These are phyloP conservation scores for Hirtodrosophila trivittata DNA, from an alignment of 2,888 invertebrate genomes.

Conservation along the genomic window DNA sequence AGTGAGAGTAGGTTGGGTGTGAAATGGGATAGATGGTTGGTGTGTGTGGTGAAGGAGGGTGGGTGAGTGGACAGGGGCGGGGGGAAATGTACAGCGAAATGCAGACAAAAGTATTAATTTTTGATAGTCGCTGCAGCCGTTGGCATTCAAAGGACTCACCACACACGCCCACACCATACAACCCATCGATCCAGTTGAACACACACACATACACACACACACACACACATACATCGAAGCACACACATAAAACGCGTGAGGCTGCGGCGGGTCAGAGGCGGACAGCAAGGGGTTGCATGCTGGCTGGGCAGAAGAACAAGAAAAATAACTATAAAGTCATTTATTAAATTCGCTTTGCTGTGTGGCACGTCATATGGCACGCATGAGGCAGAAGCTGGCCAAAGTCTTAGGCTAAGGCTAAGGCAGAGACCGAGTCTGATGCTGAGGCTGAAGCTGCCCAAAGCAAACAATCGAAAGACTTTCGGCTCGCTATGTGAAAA, in stretches of 20 bases:
- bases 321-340: slow-evolving; percentile 77
- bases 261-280: slow-evolving; percentile 22
- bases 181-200: slow-evolving; percentile 27
- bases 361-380: slow-evolving; percentile 50
- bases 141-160: slow-evolving; percentile 35
- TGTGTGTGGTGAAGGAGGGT: too few relatives aligned
- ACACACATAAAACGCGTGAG: slow-evolving; percentile 53
- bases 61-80: neutral
- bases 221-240: slow-evolving; percentile 11
- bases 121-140: slow-evolving; percentile 75
- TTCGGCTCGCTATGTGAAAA: slow-evolving; percentile 59
- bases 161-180: slow-evolving; percentile 6
- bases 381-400: too few relatives aligned
- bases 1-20: slow-evolving; percentile 5
- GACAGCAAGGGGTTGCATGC: slow-evolving; percentile 57
- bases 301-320: slow-evolving; percentile 27
- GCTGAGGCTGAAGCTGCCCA: slow-evolving; percentile 35
- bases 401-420: slow-evolving; percentile 19
- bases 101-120: slow-evolving; percentile 79
- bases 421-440: slow-evolving; percentile 1
- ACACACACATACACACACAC: slow-evolving; percentile 14
- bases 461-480: slow-evolving; percentile 65
- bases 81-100: slow-evolving; percentile 18
- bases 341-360: slow-evolving; percentile 73
- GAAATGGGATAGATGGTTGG: too few relatives aligned